Evolutionary conservation across 2,888 invertebrate species (phyloP).

Genomic region (Noctua fimbriata): DNA sequence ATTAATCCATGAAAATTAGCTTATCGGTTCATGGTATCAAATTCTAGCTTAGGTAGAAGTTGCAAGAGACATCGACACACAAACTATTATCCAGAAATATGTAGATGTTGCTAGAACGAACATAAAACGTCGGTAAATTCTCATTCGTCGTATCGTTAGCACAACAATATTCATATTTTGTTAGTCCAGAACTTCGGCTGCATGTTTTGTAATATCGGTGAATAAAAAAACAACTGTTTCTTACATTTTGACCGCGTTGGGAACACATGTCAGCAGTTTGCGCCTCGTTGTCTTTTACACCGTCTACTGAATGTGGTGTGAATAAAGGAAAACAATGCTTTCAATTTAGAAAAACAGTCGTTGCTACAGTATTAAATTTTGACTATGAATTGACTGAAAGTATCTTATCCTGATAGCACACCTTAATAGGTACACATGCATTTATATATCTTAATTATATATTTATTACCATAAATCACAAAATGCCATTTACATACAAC

Average conservation of each 20-base stretch:
- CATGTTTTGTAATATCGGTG: background rate
- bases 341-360: background rate
- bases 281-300: background rate
- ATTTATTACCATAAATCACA: too few relatives aligned
- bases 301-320: background rate
- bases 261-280: background rate
- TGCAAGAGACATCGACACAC: background rate
- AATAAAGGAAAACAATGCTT: background rate
- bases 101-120: background rate
- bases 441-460: too few relatives aligned
- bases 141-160: background rate
- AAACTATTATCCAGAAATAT: background rate
- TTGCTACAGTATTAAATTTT: accelerated
- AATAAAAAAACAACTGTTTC: background rate
- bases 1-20: background rate
- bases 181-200: background rate
- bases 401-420: too few relatives aligned
- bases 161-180: background rate
- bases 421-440: too few relatives aligned
- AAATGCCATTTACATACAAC: too few relatives aligned
- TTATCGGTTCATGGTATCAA: background rate
- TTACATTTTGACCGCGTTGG: background rate
- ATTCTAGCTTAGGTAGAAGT: background rate
- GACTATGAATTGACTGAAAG: too few relatives aligned
- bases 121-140: background rate